Conservation (phyloP, 2,113 vertebrate genomes). For the Prinia subflava region DNA sequence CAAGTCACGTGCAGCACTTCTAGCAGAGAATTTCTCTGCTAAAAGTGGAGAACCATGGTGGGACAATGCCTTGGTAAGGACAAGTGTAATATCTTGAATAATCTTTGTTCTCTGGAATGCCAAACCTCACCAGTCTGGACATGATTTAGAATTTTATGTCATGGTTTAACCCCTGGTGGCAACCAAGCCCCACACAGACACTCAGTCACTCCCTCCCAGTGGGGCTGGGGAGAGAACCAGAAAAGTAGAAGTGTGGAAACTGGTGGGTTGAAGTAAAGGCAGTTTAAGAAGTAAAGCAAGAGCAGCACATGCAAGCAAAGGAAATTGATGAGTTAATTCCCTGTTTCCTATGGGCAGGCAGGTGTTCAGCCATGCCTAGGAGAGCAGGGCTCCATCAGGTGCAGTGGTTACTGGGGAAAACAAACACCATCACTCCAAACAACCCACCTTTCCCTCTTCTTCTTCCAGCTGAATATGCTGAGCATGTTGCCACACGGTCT, state of each 20-base stretch:
- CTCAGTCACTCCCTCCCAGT: neutral
- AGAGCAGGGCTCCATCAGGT: neutral
- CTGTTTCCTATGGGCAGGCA: neutral
- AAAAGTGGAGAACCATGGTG: neutral
- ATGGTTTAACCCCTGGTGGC: neutral
- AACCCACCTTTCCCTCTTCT: too few species aligned
- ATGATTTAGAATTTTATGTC: neutral
- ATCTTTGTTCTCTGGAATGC: neutral
- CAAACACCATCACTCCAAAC: neutral
- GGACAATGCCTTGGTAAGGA: neutral
- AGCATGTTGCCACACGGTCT: too few species aligned
- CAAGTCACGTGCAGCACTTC: neutral
- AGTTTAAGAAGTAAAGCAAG: neutral
- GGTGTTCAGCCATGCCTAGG: neutral
- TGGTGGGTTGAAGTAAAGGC: neutral
- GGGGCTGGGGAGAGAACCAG: neutral
- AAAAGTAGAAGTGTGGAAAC: neutral
- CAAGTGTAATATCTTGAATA: neutral
- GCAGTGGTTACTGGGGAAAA: neutral
- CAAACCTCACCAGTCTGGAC: neutral
- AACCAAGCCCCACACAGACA: accelerated
- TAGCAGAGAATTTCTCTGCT: neutral
- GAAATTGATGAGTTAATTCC: neutral
- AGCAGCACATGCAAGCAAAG: neutral
- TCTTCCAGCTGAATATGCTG: neutral